phyloP scores from a whole-genome alignment of 2,888 invertebrate genomes.

The Aporophyla nigra region DNA sequence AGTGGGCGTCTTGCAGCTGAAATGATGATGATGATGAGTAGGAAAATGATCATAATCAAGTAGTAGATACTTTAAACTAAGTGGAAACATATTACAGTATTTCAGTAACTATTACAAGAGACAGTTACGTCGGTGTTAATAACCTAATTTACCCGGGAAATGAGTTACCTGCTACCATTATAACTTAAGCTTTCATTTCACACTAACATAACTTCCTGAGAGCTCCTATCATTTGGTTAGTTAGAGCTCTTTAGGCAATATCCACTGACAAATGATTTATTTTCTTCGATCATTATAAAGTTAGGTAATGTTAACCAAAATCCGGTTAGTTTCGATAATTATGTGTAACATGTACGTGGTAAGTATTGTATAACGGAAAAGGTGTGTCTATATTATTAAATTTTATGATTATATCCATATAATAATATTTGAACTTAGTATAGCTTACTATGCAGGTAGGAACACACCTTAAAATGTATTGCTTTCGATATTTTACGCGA shows the following conservation, averaged over 20 bases:
- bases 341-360: constrained; percentile 20
- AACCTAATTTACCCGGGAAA: constrained; percentile 38
- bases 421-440: neutral
- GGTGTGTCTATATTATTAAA: constrained; percentile 21
- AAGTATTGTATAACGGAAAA: constrained; percentile 46
- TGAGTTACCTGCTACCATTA: constrained; percentile 10
- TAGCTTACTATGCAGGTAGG: too few relatives aligned
- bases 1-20: too few relatives aligned
- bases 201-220: constrained; percentile 30
- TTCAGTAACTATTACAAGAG: neutral
- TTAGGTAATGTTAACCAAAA: constrained; percentile 42
- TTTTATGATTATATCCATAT: constrained; percentile 9
- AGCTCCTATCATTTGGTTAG: constrained; percentile 15
- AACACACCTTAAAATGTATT: neutral
- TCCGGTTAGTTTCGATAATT: constrained; percentile 37
- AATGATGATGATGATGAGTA: too few relatives aligned
- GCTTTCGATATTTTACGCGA: neutral
- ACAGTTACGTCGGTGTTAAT: constrained; percentile 24
- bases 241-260: constrained; percentile 44
- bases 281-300: constrained; percentile 13
- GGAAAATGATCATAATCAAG: too few relatives aligned
- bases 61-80: neutral
- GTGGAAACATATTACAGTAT: neutral
- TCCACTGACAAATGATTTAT: constrained; percentile 50
- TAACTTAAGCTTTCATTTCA: constrained; percentile 45